Percentiles rank a stretch among this genome's conserved stretches.
Evolutionary conservation across 23 tunicate species (phyloP).

Genomic region (Pegea sp.): DNA sequence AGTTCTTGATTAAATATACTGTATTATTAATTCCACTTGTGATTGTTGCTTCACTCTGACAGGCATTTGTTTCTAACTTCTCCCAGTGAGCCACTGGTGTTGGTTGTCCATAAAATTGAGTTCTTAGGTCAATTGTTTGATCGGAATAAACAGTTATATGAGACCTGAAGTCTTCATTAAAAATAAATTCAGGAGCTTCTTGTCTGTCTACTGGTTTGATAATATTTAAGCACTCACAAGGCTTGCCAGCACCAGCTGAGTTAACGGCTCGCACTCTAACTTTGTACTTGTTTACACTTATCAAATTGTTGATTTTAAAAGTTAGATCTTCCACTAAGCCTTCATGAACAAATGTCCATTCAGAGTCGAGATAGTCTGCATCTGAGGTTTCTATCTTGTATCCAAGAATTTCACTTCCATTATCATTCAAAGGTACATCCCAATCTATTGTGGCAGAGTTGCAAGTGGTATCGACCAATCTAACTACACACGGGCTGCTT

Average conservation of each 20-base stretch:
- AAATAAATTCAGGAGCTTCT: constrained; percentile 81
- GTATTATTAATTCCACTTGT: constrained; percentile 25
- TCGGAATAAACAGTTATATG: constrained; percentile 76
- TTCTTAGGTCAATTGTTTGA: constrained; percentile 21
- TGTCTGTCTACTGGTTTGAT: constrained; percentile 49
- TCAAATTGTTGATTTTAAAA: constrained; percentile 60
- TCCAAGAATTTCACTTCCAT: constrained; percentile 67
- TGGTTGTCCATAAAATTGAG: constrained; percentile 50
- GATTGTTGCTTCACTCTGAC: constrained; percentile 21
- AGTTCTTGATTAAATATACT: constrained; percentile 33
- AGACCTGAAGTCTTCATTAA: constrained; percentile 82
- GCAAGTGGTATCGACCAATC: constrained; percentile 73
- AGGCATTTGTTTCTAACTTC: constrained; percentile 43
- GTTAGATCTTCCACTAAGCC: constrained; percentile 22
- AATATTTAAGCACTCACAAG: constrained; percentile 23
- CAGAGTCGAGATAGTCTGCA: constrained; percentile 1
- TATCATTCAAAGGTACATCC: constrained; percentile 80
- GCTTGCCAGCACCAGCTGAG: constrained; percentile 77
- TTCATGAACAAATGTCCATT: neutral
- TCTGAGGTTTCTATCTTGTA: constrained; percentile 59
- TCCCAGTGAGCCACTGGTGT: constrained; percentile 70
- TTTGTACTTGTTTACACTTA: constrained; percentile 40
- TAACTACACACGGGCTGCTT: constrained; percentile 56
- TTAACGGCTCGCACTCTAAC: constrained; percentile 66
- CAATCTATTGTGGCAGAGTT: constrained; percentile 45